These are phyloP conservation scores for Micronisus gabar DNA, from an alignment of 2,113 vertebrate genomes.

Conservation along the genomic window DNA sequence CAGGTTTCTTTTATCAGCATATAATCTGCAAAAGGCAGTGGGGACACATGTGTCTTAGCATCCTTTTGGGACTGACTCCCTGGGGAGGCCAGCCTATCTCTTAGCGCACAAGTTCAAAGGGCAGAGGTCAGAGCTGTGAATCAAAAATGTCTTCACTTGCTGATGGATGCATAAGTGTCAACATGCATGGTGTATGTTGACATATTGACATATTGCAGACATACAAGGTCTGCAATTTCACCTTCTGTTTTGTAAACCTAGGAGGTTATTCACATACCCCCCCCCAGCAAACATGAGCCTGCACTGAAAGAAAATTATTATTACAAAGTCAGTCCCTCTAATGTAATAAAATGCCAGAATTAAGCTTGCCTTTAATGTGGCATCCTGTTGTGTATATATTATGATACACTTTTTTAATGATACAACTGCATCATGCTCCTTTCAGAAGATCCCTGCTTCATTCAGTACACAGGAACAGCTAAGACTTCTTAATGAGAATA, in stretches of 20 bases:
- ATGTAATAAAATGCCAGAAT: not conserved
- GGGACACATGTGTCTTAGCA: not conserved
- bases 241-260: not conserved
- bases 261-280: not conserved
- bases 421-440: not conserved
- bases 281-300: not conserved
- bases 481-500: not conserved
- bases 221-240: not conserved
- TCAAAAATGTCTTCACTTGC: not conserved
- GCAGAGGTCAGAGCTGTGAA: not conserved
- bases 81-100: not conserved
- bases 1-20: not conserved
- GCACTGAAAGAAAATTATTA: not conserved
- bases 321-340: not conserved
- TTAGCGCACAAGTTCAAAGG: not conserved
- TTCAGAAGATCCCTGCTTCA: not conserved
- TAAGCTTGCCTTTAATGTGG: not conserved
- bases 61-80: not conserved
- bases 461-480: not conserved
- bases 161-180: not conserved
- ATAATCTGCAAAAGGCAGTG: not conserved
- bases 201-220: too few species aligned
- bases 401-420: not conserved
- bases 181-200: not conserved
- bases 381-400: not conserved